Percentiles rank a stretch among this genome's conserved stretches.
phyloP scores from a whole-genome alignment of 1,140 invertebrate genomes.

The Zophobas atratus region DNA sequence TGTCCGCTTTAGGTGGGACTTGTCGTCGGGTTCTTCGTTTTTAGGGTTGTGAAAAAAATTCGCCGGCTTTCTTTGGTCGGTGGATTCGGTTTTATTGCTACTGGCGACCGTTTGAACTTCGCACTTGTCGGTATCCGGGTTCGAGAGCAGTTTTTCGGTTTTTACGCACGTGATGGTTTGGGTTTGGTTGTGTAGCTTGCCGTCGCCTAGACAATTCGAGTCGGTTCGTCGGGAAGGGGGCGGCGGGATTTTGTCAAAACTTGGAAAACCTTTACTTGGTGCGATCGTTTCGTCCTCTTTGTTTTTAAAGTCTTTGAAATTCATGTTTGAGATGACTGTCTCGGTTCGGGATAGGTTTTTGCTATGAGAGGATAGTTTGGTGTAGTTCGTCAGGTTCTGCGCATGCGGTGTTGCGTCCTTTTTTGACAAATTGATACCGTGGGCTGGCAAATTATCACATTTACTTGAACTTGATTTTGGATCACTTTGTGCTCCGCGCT shows the following conservation, averaged over 20 bases:
- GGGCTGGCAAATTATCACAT: slow-evolving; percentile 24
- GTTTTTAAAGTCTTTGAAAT: background rate
- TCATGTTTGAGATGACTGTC: background rate
- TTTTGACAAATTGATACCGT: slow-evolving; percentile 5
- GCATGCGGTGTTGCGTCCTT: background rate
- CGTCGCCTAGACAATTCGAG: background rate
- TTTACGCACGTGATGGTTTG: too few species aligned
- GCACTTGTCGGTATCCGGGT: too few species aligned
- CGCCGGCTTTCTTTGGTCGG: too few species aligned
- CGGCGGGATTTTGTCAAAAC: slow-evolving; percentile 22
- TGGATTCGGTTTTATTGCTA: background rate
- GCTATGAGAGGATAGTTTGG: background rate
- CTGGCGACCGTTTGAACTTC: background rate
- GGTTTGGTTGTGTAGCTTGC: too few species aligned
- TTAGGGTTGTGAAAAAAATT: too few species aligned
- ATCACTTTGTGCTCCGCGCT: background rate
- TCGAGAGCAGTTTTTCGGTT: too few species aligned
- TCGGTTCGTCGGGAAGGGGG: background rate
- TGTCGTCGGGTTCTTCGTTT: background rate
- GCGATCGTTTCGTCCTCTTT: slow-evolving; percentile 1
- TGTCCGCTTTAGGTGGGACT: background rate
- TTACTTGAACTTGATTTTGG: background rate
- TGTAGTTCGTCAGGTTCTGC: background rate
- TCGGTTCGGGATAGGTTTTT: slow-evolving; percentile 2
- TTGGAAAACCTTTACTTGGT: slow-evolving; percentile 25